Conservation (phyloP, 1,140 invertebrate genomes). For the Solen grandis region DNA sequence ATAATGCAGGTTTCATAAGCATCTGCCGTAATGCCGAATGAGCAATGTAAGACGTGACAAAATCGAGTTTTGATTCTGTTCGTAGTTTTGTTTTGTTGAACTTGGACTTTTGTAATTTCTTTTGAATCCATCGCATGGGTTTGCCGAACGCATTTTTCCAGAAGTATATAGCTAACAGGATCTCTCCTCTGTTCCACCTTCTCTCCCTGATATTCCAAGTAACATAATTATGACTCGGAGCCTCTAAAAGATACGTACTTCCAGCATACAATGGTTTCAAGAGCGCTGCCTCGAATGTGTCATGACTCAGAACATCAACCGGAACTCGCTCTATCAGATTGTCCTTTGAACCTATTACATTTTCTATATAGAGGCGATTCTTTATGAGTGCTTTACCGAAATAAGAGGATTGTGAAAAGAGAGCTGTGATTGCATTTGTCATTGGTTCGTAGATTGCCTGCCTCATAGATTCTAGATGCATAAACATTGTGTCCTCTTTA, state of each 20-base stretch:
- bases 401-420: constrained; percentile 73
- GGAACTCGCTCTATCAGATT: constrained; percentile 73
- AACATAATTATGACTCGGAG: constrained; percentile 74
- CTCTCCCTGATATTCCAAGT: constrained; percentile 75
- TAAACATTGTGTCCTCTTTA: constrained; percentile 69
- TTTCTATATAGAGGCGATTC: constrained; percentile 73
- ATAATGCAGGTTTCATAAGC: constrained; percentile 75
- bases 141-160: constrained; percentile 71
- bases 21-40: constrained; percentile 75
- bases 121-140: constrained; percentile 71
- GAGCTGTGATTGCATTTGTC: constrained; percentile 69
- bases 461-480: constrained; percentile 73
- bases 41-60: constrained; percentile 72
- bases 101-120: constrained; percentile 61
- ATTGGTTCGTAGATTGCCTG: constrained; percentile 74
- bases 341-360: constrained; percentile 68
- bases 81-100: constrained; percentile 67
- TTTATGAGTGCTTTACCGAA: constrained; percentile 77
- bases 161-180: constrained; percentile 74
- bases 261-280: constrained; percentile 72
- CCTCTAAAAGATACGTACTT: constrained; percentile 68
- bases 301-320: constrained; percentile 76
- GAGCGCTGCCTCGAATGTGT: constrained; percentile 75
- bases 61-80: constrained; percentile 71
- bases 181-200: constrained; percentile 76